Base-by-base conservation (phyloP, 2,113 vertebrate species). In the Motacilla alba region DNA sequence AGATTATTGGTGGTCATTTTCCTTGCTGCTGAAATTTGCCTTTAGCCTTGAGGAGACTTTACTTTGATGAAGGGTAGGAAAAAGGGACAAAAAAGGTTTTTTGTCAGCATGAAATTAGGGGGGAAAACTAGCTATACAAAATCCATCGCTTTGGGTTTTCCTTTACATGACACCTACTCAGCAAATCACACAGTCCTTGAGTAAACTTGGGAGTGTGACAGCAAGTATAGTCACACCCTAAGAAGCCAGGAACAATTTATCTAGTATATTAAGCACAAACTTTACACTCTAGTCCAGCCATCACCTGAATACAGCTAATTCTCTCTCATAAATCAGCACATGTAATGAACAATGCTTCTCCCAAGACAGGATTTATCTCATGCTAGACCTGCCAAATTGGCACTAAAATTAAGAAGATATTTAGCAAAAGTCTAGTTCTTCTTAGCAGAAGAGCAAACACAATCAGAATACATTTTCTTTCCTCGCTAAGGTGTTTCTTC, bases 171-270 rank as follows among this genome's bases (percentile, higher is more conserved):
- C 80, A 94, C 75, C 75, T 92, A 92, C 47, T 92, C 77, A 82
- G 58, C 62, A 78, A 93, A 83, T 95, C 84, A 91, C 55, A 62
- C 43, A 39, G 44, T 60, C 70, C 75, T 93, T 94, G 59, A 91
- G 75, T 87, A 92, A 95, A 89, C 39, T 70, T 89, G 53, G 21
- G 83, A 94, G 64, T 46, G 82, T 69, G 80, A 83, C 87, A 93
- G 94, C 68, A 94, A 91, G 49, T 50, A 90, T 15, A 93, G 47
- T 94, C 79, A 88, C 82, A 92, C 60, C 58, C 41, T 82, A 66
- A 66, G 56, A 90, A 89, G 46, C 39, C 83, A 94, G 83, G 83
- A 94, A 90, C 73, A 93, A 94, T 93, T 94, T 87, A 78, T 89
- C 60, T 88, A 85, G 37, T 81, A 93, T 80, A 66, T 67, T 91